Percentiles rank a stretch among this genome's conserved stretches.
These are phyloP conservation scores for Drosophila nikananu DNA, from an alignment of 1,140 invertebrate species.

Conservation along the genomic window DNA sequence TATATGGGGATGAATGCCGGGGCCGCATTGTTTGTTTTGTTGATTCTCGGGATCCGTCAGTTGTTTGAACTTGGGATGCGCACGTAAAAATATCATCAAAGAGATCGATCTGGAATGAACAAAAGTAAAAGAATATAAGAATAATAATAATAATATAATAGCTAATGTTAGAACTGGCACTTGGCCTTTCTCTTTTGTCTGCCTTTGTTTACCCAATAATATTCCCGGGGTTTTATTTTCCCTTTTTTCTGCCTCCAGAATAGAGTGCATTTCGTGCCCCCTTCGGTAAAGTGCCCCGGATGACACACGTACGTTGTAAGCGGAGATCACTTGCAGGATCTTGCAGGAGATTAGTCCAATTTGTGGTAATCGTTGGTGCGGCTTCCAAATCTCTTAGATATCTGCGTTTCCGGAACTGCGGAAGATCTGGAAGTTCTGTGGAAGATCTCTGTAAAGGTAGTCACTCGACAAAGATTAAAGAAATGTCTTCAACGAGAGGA, in stretches of 20 bases:
- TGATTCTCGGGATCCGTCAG: constrained; percentile 58
- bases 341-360: constrained; percentile 31
- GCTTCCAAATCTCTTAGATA: neutral
- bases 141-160: constrained; percentile 39
- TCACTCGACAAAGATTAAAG: neutral
- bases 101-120: constrained; percentile 47
- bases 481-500: neutral
- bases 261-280: constrained; percentile 7
- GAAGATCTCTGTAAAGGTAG: neutral
- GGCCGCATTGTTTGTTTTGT: constrained; percentile 44
- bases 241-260: constrained; percentile 2
- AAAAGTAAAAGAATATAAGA: neutral
- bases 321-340: constrained; percentile 14
- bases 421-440: neutral
- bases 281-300: constrained; percentile 28
- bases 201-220: constrained; percentile 72
- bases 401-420: neutral
- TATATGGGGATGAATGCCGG: neutral
- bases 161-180: constrained; percentile 72
- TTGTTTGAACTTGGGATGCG: constrained; percentile 59
- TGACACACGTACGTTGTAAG: constrained; percentile 17
- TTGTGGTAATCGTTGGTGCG: constrained; percentile 12
- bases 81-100: constrained; percentile 67
- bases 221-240: constrained; percentile 14
- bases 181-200: constrained; percentile 41